A percentile compares a stretch with the other conserved stretches of the same genome.
Conservation (phyloP, 2,888 invertebrate genomes). For the Cantharis rufa region DNA sequence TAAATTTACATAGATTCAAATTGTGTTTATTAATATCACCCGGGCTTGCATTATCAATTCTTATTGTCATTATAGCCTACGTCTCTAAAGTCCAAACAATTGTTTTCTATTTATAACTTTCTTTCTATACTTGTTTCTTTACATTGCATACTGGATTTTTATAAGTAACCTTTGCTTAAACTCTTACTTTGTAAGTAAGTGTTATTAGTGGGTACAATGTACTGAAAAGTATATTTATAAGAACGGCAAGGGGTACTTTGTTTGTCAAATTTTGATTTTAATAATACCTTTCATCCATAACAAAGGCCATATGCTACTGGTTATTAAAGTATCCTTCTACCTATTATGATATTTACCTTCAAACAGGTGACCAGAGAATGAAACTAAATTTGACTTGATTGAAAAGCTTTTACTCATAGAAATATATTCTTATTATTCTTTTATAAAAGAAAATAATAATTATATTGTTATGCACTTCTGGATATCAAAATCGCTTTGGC, state of each 20-base stretch:
- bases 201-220: background rate
- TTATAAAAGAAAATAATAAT: background rate
- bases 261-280: background rate
- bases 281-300: background rate
- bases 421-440: background rate
- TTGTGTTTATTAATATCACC: background rate
- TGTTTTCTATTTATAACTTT: background rate
- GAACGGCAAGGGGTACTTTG: background rate
- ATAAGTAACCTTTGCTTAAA: background rate
- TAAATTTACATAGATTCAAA: slow-evolving; percentile 22
- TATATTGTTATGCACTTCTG: background rate
- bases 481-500: background rate
- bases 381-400: background rate
- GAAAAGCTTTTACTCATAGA: background rate
- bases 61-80: background rate
- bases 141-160: background rate
- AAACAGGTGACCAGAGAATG: background rate
- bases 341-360: background rate
- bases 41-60: background rate
- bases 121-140: background rate
- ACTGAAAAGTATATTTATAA: background rate
- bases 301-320: background rate
- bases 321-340: background rate
- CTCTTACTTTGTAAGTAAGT: background rate
- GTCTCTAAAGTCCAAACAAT: background rate